Evolutionary conservation across 1,140 invertebrate species (phyloP).

Genomic region (Ladona fulva): DNA sequence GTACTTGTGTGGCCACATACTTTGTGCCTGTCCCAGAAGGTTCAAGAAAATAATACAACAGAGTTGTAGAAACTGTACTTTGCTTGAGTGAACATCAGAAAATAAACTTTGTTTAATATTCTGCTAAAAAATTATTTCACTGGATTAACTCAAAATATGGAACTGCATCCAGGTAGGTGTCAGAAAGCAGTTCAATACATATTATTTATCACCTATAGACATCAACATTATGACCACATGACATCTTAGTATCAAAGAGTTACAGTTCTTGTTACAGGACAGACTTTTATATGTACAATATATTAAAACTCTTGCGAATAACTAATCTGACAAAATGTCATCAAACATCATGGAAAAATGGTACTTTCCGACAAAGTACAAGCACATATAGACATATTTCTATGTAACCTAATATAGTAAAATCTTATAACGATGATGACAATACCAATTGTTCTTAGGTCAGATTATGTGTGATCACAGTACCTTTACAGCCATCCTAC

Average conservation of each 20-base stretch:
- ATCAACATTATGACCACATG: conserved; percentile 9
- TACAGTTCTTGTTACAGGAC: conserved; percentile 4
- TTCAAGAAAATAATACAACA: not conserved
- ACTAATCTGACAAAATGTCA: conserved; percentile 1
- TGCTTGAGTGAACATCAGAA: not conserved
- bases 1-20: conserved; percentile 3
- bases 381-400: conserved; percentile 4
- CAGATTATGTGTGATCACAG: not conserved
- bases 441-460: conserved; percentile 4
- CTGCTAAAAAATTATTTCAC: not conserved
- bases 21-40: not conserved
- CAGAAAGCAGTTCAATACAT: not conserved
- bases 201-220: not conserved
- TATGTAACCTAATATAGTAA: not conserved
- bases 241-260: conserved; percentile 4
- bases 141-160: not conserved
- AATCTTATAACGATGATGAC: conserved; percentile 1
- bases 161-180: not conserved
- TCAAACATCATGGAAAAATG: conserved; percentile 10
- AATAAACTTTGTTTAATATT: not conserved
- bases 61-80: not conserved
- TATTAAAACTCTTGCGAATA: conserved; percentile 5
- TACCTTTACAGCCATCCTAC: conserved; percentile 8
- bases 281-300: not conserved
- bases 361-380: conserved; percentile 5